Percentiles rank a stretch among this genome's conserved stretches.
Conservation (phyloP, 2,113 vertebrate genomes). For the Ochotona curzoniae region DNA sequence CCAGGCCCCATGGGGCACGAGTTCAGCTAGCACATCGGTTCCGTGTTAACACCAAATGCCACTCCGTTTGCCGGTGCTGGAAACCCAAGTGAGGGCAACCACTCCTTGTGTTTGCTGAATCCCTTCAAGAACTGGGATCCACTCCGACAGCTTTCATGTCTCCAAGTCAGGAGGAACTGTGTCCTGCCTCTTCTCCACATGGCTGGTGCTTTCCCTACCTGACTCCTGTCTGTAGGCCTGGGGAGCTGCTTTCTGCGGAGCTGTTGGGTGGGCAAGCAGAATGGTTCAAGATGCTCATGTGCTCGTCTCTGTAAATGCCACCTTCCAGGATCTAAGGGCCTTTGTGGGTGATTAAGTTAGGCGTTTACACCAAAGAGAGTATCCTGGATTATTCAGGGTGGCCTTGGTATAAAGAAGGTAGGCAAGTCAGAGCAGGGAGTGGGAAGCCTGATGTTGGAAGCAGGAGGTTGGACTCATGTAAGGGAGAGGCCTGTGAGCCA, state of each 20-base stretch:
- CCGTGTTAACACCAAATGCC: constrained; percentile 78
- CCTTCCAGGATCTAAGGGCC: not conserved
- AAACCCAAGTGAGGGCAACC: constrained; percentile 72
- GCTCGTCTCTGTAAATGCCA: not conserved
- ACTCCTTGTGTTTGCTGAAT: constrained; percentile 77
- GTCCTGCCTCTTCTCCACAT: constrained; percentile 66
- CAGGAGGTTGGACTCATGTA: not conserved
- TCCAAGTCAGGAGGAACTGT: constrained; percentile 77
- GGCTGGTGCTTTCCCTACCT: constrained; percentile 79
- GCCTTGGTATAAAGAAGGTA: not conserved
- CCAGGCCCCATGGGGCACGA: not conserved
- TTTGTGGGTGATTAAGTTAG: constrained; percentile 22
- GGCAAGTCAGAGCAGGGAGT: not conserved
- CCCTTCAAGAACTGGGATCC: constrained; percentile 77
- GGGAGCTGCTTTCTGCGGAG: not conserved
- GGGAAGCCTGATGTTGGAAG: not conserved
- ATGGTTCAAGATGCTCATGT: not conserved
- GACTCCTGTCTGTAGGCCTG: not conserved
- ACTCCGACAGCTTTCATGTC: constrained; percentile 73
- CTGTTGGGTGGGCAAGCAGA: not conserved
- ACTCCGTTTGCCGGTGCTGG: constrained; percentile 76
- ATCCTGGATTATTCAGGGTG: not conserved
- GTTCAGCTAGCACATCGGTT: not conserved
- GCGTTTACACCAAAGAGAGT: not conserved
- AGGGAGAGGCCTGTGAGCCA: not conserved